Evolutionary conservation across 2,888 invertebrate genomes (phyloP).

Genomic region (Unio pictorum): DNA sequence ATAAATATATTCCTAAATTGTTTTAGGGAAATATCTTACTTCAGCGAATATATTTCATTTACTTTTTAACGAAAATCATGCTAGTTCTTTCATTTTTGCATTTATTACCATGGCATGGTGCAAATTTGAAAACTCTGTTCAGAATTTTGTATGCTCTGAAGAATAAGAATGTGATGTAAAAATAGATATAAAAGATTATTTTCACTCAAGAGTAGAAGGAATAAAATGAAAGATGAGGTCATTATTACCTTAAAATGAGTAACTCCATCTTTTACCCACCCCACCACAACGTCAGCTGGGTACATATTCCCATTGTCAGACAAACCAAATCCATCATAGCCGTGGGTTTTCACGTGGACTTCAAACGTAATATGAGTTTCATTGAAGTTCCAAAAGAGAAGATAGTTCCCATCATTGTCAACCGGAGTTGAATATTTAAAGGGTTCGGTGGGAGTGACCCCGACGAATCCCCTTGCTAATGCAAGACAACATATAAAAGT

Average conservation of each 20-base stretch:
- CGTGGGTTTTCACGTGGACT: slow-evolving; percentile 66
- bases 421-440: slow-evolving; percentile 12
- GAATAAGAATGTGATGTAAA: too few relatives aligned
- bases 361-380: slow-evolving; percentile 32
- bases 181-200: too few relatives aligned
- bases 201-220: too few relatives aligned
- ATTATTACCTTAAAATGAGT: slow-evolving; percentile 28
- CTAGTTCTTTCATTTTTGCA: too few relatives aligned
- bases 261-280: slow-evolving; percentile 79
- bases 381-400: slow-evolving; percentile 31
- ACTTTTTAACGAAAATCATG: too few relatives aligned
- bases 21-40: too few relatives aligned
- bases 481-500: too few relatives aligned
- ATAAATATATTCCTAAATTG: too few relatives aligned
- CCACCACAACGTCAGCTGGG: slow-evolving; percentile 89
- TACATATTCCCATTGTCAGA: slow-evolving; percentile 85
- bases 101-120: too few relatives aligned
- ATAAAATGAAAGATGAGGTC: background rate
- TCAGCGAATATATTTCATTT: too few relatives aligned
- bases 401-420: slow-evolving; percentile 21
- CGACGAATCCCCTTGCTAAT: background rate
- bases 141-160: too few relatives aligned
- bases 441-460: slow-evolving; percentile 16
- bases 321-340: slow-evolving; percentile 90
- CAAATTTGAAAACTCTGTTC: too few relatives aligned